Conservation (phyloP, 2,113 vertebrate genomes). For the Crotalus viridis region DNA sequence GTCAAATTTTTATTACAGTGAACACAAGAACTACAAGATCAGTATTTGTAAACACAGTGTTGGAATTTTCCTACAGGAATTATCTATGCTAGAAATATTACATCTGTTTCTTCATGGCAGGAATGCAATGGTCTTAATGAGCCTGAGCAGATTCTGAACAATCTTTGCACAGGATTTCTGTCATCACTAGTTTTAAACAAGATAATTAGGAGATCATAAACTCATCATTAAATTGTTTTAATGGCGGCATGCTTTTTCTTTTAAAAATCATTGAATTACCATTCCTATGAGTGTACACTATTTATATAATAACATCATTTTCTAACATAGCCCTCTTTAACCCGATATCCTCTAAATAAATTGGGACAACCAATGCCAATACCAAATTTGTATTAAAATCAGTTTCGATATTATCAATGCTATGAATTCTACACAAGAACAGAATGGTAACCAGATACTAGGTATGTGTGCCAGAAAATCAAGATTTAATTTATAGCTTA, state of each 20-base stretch:
- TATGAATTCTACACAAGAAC: not conserved
- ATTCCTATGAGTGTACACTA: not conserved
- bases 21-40: not conserved
- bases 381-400: not conserved
- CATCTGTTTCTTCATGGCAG: not conserved
- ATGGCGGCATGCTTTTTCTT: not conserved
- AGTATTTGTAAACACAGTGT: not conserved
- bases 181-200: not conserved
- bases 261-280: not conserved
- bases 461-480: not conserved
- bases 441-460: not conserved
- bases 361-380: not conserved
- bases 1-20: not conserved
- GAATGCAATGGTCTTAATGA: not conserved
- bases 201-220: not conserved
- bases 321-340: not conserved
- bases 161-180: not conserved
- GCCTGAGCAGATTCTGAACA: not conserved
- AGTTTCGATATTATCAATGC: not conserved
- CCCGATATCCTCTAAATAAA: not conserved
- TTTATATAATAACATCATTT: not conserved
- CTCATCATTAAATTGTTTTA: not conserved
- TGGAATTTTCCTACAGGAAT: not conserved
- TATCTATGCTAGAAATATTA: not conserved
- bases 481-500: not conserved